Base-by-base conservation (phyloP, 2,888 invertebrate species). In the Diarsia dahlii region DNA sequence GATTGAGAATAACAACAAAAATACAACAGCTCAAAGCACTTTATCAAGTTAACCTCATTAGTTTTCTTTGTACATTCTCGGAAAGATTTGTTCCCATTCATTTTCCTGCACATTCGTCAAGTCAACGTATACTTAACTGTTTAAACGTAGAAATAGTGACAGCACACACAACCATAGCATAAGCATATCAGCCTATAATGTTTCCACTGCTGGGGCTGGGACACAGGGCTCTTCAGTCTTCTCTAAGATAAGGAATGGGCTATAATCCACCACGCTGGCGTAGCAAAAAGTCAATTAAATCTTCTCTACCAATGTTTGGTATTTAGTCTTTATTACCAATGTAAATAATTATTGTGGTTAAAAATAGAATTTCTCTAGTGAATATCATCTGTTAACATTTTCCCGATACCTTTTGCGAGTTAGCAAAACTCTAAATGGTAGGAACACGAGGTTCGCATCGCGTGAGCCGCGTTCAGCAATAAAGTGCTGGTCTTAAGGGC, bases 1-100 rank as follows among this genome's bases (percentile, higher is more conserved):
- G 85, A 79, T 85, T 76, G 68, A 78, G 71, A 75, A 71, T 73
- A 68, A 56, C 50, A 78, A 82, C 52, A 82, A 82, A 73, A 82
- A 82, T 28, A 74, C 34, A 76, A 74, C 76, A 60, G 65, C 73
- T 65, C 56, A 68, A 68, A 69, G 34, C 65, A 73, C 48, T 80
- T 84, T 81, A 82, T 80, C 80, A 71, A 79, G 83, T 72, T 80
- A 82, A 62, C 56, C 72, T 75, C 77, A 72, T 73, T 68, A 45
- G 62, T 82, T 78, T 78, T 74, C 58, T 74, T 72, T 69, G 68
- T 56, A 81, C 28, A 54, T 48, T 58, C 45, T 76, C 46, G 15
- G 74, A 58, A 67, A 63, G 39, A 70, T 72, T 79, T 63, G 63
- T 70, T 70, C 62, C 6, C 58, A 70, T 79, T 84, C 0, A 84